Base-by-base conservation (phyloP, 2,113 vertebrate species). In the Electrona antarctica region DNA sequence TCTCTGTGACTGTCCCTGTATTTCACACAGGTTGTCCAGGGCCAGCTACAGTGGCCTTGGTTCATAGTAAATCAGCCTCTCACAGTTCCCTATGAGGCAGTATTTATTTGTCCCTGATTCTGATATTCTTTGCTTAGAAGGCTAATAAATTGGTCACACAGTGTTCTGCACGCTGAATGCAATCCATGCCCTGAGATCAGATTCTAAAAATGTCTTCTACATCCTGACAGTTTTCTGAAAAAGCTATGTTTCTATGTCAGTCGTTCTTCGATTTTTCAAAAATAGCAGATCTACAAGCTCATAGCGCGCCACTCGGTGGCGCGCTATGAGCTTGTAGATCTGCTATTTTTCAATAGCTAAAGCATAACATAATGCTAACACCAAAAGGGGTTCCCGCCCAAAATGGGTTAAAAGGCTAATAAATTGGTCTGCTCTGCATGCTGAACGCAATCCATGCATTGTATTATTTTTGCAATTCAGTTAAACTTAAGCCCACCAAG, bases 1-100 rank as follows among this genome's bases (percentile, higher is more conserved):
- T 74, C 55, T 55, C 29, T 77, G 60, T 60, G 63, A 78, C 63
- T 49, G 3, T 12, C 52, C 1, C 0, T 57, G 49, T 64, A 64
- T 69, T 71, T 71, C 59, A 66, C 67, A 3, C 5, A 8, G 14
- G 11, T 50, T 10, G 45, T 45, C 52, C 33, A 9, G 15, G n/a
- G 21, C 70, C 47, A 50, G 48, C 48, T 21, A 51, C 47, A 7
- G 52, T 3, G 56, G 48, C n/a, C 6, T 47, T 64, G 48, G 21
- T 7, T 6, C 21, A 64, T 64, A n/a, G 6, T 61, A n/a, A 61
- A 61, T 61, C 33, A 61, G 12, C 11, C 29, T 61, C 60, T 1
- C 46, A 10, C 45, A 61, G 33, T 46, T 46, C 46, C n/a, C n/a
- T n/a, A 4, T 61, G 14, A 14, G 33, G 12, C 33, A 61, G 7